Evolutionary conservation across 2,888 invertebrate genomes (phyloP), one percentile per base, ranked within the genome.

Genomic region (Vannuccia rotundouncinata): DNA sequence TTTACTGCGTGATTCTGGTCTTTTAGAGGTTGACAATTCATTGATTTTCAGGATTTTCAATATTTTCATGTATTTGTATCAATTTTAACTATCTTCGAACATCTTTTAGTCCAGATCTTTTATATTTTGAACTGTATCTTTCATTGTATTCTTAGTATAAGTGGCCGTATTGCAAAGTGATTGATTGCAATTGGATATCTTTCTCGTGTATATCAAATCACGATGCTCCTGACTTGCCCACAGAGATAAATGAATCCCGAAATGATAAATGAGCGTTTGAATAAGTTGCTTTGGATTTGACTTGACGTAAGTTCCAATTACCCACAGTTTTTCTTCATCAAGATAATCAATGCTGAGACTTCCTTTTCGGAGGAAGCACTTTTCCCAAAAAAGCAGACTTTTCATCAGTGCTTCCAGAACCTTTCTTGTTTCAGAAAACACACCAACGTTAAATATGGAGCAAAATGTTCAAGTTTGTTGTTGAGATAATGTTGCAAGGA

Each of bases 251-350:
- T 45, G 45, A 45, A 45, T 66, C 10, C 66, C 5, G 25, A 13
- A 66, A 66, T 66, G 5, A 66, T n/a, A 66, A 66, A 66, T 66
- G 2, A 66, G 66, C 66, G 66, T 66, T 66, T 66, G 22, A 22
- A 66, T 13, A 5, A 66, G 66, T 66, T 66, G 66, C 5, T 66
- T 66, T 13, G 25, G 66, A 66, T 66, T 66, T 66, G 66, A 66
- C 66, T 66, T 66, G 66, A 5, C 66, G 66, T 22, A 66, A 66
- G 66, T 13, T 2, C 66, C 25, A 66, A 66, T 66, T 66, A 22
- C 22, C 66, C 66, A 66, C 66, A 66, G 25, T 22, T 66, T 66
- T 17, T 66, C 25, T 66, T 66, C 66, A 22, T 66, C 66, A 22
- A 66, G 2, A 66, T 66, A 66, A 66, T 22, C 66, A 66, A 22